Base-by-base conservation (phyloP, 1,140 invertebrate species). In the Drosophila subobscura region DNA sequence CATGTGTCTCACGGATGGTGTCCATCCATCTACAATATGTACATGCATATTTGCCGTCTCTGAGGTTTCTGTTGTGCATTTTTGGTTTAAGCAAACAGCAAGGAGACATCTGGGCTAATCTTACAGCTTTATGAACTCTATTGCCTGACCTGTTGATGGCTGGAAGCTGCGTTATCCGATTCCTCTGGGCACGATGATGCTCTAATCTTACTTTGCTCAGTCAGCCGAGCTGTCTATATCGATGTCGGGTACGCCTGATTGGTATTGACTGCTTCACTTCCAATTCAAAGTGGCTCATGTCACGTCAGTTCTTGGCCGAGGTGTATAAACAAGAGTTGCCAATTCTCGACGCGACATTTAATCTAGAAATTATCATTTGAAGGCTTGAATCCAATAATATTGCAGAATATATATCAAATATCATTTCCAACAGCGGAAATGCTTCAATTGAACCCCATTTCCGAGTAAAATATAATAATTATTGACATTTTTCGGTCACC, bases 31-130 rank as follows among this genome's bases (percentile, higher is more conserved):
- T 44, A 58, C 54, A 40, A 44, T 59, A 20, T 20, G 16, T 20
- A 58, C 78, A 41, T 57, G 44, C 80, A 59, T 79, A 72, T 74
- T 77, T 85, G 77, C 44, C 81, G 77, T 47, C 22, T 86, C 50
- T 66, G 64, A 16, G 65, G 72, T 49, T 76, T 58, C 44, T 42
- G 41, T 58, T 58, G 40, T 60, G 29, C 45, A n/a, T 57, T 16
- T 54, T 54, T 70, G 25, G 41, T 33, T 40, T 23, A 54, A 53
- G 41, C 41, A 55, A 12, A 49, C 46, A 64, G 44, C 50, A 50
- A 37, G 42, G 22, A 33, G 27, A 63, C 33, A 63, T 72, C 37
- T 55, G 57, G 51, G 57, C 68, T 72, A 72, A 72, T 72, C 57
- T 72, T 72, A 45, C 63, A 72, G 70, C 70, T 41, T 22, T 27